Base-by-base conservation (phyloP, 2,113 vertebrate genomes). In the Aphyosemion australe region DNA sequence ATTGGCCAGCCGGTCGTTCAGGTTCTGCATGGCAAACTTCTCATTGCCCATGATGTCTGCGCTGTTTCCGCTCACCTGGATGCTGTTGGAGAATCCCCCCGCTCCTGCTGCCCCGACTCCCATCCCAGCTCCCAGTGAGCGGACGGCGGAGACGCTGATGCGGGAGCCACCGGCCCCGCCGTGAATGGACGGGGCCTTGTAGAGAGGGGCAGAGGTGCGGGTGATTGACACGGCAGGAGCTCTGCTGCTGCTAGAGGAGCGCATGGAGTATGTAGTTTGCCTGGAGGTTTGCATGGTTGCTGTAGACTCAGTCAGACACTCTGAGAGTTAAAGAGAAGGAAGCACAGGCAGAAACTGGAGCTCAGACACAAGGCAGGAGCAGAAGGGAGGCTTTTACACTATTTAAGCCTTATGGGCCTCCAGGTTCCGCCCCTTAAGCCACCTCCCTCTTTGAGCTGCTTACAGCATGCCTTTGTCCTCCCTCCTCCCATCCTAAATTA, bases 21-120 rank as follows among this genome's bases (percentile, higher is more conserved):
- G 86, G 87, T 91, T 92, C 90, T 93, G 93, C 93, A 93, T 93
- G 88, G 91, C 90, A 0, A 92, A 89, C 88, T 93, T 93, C 88
- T 93, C 93, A 3, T 93, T 93, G 70, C 91, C 91, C 88, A 91
- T 93, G 85, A 93, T 92, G 87, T 90, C 81, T 0, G 57, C 66
- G 2, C 83, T 82, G 12, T 75, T 66, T 6, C 89, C 87, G 53
- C 75, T 86, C 71, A 93, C 80, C 74, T 93, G 90, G 64, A 90
- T 2, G 46, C 70, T 72, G 82, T 67, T 79, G 72, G 89, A 79
- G 49, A 86, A 88, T 48, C 81, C 79, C 10, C 89, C 91, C 9
- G 34, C 34, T 1, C 56, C 8, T 51, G 85, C 83, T 2, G 65
- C 63, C 18, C 74, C 74, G 45, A 55, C 12, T 48, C 85, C 83